phyloP scores from a whole-genome alignment of 2,888 invertebrate species.

The Labia minor region DNA sequence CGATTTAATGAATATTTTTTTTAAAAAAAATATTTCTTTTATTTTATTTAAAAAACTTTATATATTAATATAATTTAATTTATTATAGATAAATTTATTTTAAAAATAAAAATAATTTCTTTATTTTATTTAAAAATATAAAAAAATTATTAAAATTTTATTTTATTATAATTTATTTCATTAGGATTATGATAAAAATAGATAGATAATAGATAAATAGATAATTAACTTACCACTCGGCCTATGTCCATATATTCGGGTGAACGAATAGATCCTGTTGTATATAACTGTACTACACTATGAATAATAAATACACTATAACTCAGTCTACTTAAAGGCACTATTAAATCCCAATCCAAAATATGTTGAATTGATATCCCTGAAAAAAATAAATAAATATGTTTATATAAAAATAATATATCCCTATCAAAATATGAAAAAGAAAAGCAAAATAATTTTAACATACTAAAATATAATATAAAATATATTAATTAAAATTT shows the following conservation, averaged over 20 bases:
- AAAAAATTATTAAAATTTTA: not conserved
- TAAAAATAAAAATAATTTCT: no score
- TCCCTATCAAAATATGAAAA: no score
- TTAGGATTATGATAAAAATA: not conserved
- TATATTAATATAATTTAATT: no score
- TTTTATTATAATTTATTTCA: not conserved
- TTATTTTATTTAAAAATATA: no score
- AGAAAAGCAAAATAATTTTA: no score
- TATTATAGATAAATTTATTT: no score
- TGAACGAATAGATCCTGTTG: slow-evolving; percentile 23
- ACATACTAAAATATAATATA: no score
- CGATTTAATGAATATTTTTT: no score
- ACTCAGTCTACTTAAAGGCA: slow-evolving; percentile 27
- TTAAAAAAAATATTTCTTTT: no score
- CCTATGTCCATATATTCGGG: slow-evolving; percentile 25
- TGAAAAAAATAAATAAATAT: not conserved
- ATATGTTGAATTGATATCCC: not conserved
- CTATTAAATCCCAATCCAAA: slow-evolving; percentile 1
- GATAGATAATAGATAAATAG: no score
- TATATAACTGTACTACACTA: slow-evolving; percentile 26
- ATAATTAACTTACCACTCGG: slow-evolving; percentile 26
- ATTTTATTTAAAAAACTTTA: no score
- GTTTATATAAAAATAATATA: not conserved
- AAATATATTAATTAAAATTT: no score
- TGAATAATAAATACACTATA: slow-evolving; percentile 28